Percentiles rank a stretch among this genome's conserved stretches.
Evolutionary conservation across 2,797 vertebrate species (phyloP).

Genomic region (Pyrocephalus nanus): DNA sequence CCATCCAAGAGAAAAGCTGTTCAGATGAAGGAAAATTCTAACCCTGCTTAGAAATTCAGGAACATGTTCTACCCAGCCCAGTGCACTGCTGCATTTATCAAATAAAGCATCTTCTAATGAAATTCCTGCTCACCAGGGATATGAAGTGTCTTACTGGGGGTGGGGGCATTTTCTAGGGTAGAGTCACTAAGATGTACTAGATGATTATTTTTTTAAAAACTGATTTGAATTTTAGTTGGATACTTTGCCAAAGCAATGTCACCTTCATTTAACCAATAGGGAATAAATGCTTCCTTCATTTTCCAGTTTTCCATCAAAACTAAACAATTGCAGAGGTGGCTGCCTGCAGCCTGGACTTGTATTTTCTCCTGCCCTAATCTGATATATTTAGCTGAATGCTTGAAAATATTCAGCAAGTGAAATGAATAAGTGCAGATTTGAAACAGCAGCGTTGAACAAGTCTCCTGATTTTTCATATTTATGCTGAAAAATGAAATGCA

Average conservation of each 20-base stretch:
- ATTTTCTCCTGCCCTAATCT: not conserved
- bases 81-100: fast-evolving
- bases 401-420: not conserved
- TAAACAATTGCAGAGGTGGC: not conserved
- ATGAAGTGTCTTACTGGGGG: not conserved
- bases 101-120: not conserved
- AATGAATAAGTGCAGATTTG: not conserved
- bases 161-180: not conserved
- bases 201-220: not conserved
- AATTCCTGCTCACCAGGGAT: not conserved
- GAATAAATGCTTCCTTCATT: not conserved
- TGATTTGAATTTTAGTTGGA: not conserved
- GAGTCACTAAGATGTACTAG: not conserved
- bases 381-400: not conserved
- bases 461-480: not conserved
- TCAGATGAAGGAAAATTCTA: not conserved
- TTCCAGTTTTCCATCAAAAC: not conserved
- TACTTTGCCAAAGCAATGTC: not conserved
- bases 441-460: not conserved
- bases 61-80: fast-evolving
- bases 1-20: not conserved
- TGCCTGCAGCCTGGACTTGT: not conserved
- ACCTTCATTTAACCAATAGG: not conserved
- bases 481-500: not conserved
- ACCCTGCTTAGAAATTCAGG: not conserved